Conservation (phyloP, 2,888 invertebrate species). For the Adelognathus sp. region DNA sequence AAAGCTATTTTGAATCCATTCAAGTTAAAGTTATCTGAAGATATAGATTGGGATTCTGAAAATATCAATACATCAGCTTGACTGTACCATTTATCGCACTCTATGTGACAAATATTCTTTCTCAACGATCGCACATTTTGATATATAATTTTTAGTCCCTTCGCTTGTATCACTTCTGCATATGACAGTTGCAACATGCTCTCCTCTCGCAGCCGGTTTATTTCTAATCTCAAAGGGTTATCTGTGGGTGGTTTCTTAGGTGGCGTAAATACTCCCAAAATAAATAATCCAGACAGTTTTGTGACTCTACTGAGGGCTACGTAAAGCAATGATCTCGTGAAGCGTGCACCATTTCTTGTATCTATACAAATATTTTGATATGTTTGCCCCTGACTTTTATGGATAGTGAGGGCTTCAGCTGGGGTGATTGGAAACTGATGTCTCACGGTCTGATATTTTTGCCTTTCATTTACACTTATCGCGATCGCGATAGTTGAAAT, state of each 20-base stretch:
- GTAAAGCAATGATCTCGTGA: slow-evolving; percentile 8
- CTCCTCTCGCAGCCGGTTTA: neutral
- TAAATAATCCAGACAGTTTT: slow-evolving; percentile 22
- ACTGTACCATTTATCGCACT: slow-evolving; percentile 26
- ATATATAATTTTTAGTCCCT: slow-evolving; percentile 35
- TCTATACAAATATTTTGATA: slow-evolving; percentile 21
- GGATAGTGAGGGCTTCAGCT: too few species aligned
- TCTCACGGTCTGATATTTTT: slow-evolving; percentile 19
- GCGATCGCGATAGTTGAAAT: slow-evolving; percentile 8
- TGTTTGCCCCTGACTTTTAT: too few species aligned
- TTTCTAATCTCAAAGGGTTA: slow-evolving; percentile 14
- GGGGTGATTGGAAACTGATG: slow-evolving; percentile 36
- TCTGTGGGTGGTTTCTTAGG: slow-evolving; percentile 9
- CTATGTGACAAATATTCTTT: slow-evolving; percentile 28
- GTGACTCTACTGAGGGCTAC: slow-evolving; percentile 33
- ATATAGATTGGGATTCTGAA: slow-evolving; percentile 22
- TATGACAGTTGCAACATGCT: slow-evolving; percentile 1
- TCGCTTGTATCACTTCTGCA: neutral
- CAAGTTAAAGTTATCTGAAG: neutral
- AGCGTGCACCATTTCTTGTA: neutral
- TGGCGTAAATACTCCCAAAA: slow-evolving; percentile 10
- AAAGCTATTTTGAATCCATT: slow-evolving; percentile 3
- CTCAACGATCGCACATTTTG: slow-evolving; percentile 35
- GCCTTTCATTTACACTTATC: slow-evolving; percentile 31
- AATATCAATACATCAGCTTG: slow-evolving; percentile 44